phyloP scores from a whole-genome alignment of 1,140 invertebrate species.

The Drosophila prosaltans region DNA sequence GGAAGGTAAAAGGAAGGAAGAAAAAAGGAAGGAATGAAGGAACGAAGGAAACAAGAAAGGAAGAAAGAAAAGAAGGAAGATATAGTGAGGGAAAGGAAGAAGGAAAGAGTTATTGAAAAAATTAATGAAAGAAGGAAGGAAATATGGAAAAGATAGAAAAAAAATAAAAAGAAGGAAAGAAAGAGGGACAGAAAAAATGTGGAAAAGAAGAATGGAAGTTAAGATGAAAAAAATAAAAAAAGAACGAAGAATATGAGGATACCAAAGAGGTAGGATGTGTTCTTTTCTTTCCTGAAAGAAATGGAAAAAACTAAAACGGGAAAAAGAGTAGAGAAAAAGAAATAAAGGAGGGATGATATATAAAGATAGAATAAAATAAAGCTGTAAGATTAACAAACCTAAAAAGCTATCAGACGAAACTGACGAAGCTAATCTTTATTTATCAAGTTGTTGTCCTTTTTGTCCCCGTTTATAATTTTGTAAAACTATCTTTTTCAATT shows the following conservation, averaged over 20 bases:
- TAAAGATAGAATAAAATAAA: too few species aligned
- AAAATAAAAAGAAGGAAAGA: too few species aligned
- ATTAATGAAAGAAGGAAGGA: too few species aligned
- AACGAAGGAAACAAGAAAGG: neutral
- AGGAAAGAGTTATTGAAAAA: too few species aligned
- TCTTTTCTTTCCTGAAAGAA: too few species aligned
- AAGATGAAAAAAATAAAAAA: too few species aligned
- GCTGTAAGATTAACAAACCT: neutral
- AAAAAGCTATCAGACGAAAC: neutral
- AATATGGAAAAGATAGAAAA: too few species aligned
- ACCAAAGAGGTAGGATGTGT: neutral
- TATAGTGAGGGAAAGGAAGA: too few species aligned
- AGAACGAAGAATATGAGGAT: neutral
- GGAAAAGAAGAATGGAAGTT: too few species aligned
- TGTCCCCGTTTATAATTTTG: neutral
- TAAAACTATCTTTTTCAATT: constrained; percentile 14
- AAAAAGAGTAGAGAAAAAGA: neutral
- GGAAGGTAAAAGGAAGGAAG: neutral
- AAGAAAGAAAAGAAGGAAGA: neutral
- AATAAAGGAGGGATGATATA: too few species aligned
- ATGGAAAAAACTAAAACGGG: too few species aligned
- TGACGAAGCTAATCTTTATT: neutral
- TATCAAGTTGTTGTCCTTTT: neutral
- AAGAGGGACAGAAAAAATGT: too few species aligned
- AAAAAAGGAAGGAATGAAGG: neutral